Base-by-base conservation (phyloP, 2,888 invertebrate species). In the Parnassius orleans region DNA sequence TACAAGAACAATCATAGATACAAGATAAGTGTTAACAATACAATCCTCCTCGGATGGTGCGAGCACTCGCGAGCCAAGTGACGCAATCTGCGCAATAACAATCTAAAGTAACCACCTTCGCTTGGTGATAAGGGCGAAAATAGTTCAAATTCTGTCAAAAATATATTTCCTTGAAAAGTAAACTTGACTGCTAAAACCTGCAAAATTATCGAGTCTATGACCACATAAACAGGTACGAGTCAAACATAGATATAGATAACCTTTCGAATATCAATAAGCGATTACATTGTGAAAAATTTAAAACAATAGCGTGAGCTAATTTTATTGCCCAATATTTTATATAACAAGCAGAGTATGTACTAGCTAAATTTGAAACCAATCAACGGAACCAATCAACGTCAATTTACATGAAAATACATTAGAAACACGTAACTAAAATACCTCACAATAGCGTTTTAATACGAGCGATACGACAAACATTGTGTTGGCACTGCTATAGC, bases 1-100 rank as follows among this genome's bases (percentile, higher is more conserved):
- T 89, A 90, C 90, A 90, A 83, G 88, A 89, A 88, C 85, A 89
- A 86, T 76, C 81, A 80, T 84, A 84, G 79, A 83, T 81, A 83
- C 80, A 81, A 77, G 78, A 83, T 80, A 81, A 77, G 78, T 80
- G 80, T 80, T 80, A 87, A 87, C 84, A 87, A 83, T 76, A 64
- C 33, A 33, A 44, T 72, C 73, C 68, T 72, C 72, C 67, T 72
- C 73, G 72, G 68, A 65, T 72, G 69, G 33, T 46, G 69, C 70
- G 74, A 73, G 33, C 41, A 44, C 47, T 47, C n/a, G 41, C 15
- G 50, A 19, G 10, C 10, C 2, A 9, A 19, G 41, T 33, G n/a
- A 54, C 46, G 15, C 42, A 53, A 60, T 48, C 54, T 47, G 43
- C 10, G 19, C 9, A 0, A 42, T 41, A 53, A 42, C 48, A 44